Base-by-base conservation (phyloP, 2,113 vertebrate genomes). In the Lates calcarifer region DNA sequence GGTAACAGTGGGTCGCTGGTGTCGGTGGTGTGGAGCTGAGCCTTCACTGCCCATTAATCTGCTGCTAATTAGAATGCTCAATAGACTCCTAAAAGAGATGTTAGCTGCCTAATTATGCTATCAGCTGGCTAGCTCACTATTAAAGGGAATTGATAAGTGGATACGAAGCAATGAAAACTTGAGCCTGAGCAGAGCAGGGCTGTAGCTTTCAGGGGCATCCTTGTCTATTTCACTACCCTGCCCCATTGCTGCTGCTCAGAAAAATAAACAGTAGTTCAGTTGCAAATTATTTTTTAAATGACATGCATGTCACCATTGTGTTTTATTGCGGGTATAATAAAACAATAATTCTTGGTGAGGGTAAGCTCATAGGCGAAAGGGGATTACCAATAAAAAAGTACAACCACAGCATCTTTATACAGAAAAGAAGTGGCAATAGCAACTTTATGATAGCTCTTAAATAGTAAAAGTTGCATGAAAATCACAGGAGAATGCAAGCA, bases 51-150 rank as follows among this genome's bases (percentile, higher is more conserved):
- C 77, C 90, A 92, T 94, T 94, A 95, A 93, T 92, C 85, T 95
- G 90, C 83, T 84, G 60, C 84, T 90, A 94, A 94, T 94, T 93
- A 92, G 76, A 93, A 93, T 89, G 84, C 82, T 93, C 84, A 87
- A 83, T 89, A 91, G 84, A 91, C 69, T 93, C 86, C 75, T 92
- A 87, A 95, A 93, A 95, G 88, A 94, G 67, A 90, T 86, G 86
- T 81, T 94, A 47, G 84, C 77, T 86, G 82, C 77, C 89, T 93
- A 91, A 95, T 93, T 85, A 93, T 83, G 61, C 87, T 80, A 94
- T 94, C 93, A 94, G 79, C 87, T 64, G 74, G 88, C 87, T 87
- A 91, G 51, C 90, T 77, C 80, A 29, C 91, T 90, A 92, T 89
- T 92, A 68, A 88, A 89, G 82, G 79, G 90, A 88, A 91, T 77